These are phyloP conservation scores for Piaya cayana DNA, from an alignment of 2,113 vertebrate genomes.

Conservation along the genomic window DNA sequence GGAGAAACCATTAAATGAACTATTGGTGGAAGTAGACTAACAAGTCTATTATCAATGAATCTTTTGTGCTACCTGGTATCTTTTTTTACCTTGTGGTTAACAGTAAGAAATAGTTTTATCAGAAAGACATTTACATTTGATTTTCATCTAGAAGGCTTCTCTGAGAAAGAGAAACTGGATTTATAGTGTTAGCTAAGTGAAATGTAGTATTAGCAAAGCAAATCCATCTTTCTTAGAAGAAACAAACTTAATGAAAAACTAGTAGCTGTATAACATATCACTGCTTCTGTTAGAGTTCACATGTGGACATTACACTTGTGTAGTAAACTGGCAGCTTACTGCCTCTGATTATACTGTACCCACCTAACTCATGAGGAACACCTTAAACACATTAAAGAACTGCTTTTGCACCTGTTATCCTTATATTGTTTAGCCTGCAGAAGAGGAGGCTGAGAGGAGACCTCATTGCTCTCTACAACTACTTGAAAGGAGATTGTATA, in stretches of 20 bases:
- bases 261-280: neutral
- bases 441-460: no score
- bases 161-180: neutral
- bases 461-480: no score
- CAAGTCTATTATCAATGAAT: neutral
- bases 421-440: no score
- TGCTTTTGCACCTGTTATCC: conserved; percentile 15
- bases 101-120: neutral
- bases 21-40: neutral
- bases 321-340: neutral
- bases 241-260: neutral
- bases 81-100: neutral
- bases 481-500: no score
- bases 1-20: neutral
- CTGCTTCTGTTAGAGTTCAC: neutral
- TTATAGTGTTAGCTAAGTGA: neutral
- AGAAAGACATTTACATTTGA: neutral
- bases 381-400: conserved; percentile 17
- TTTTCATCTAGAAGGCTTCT: neutral
- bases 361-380: neutral
- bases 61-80: neutral
- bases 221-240: neutral
- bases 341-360: neutral
- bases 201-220: neutral
- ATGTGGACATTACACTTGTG: neutral